Evolutionary conservation across 2,113 vertebrate species (phyloP).

Genomic region (mouse (Mus musculus)): DNA sequence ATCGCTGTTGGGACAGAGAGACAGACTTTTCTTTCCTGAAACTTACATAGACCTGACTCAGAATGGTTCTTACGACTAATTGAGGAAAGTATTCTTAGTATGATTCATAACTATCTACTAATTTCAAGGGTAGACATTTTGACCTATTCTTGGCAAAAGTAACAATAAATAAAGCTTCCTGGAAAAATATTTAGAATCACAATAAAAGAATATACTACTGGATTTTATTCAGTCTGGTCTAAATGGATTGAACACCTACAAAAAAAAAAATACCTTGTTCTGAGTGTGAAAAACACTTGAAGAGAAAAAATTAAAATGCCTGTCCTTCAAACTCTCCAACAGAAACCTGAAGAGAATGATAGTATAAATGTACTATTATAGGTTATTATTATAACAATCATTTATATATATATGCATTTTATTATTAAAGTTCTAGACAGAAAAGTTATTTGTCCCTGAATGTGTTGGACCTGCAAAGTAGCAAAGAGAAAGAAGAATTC

Average conservation of each 20-base stretch:
- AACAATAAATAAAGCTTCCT: background rate
- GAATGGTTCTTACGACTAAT: background rate
- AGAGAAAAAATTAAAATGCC: background rate
- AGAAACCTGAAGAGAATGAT: background rate
- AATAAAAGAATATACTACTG: background rate
- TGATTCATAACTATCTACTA: slow-evolving; percentile 32
- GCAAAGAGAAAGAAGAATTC: background rate
- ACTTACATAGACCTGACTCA: background rate
- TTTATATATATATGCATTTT: background rate
- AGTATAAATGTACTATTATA: background rate
- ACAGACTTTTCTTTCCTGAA: background rate
- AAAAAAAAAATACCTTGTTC: background rate
- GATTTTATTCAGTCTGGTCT: slow-evolving; percentile 32
- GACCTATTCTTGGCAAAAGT: slow-evolving; percentile 39
- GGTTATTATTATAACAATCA: background rate
- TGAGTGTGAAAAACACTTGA: background rate
- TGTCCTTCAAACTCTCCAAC: background rate
- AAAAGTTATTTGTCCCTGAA: background rate
- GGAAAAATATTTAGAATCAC: background rate
- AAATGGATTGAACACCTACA: background rate
- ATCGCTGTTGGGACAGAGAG: background rate
- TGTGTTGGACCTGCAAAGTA: no score
- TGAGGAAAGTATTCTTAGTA: slow-evolving; percentile 19
- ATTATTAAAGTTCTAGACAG: background rate
- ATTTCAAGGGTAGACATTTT: slow-evolving; percentile 64